phyloP scores from a whole-genome alignment of 2,888 invertebrate genomes.

The Portevinia maculata region DNA sequence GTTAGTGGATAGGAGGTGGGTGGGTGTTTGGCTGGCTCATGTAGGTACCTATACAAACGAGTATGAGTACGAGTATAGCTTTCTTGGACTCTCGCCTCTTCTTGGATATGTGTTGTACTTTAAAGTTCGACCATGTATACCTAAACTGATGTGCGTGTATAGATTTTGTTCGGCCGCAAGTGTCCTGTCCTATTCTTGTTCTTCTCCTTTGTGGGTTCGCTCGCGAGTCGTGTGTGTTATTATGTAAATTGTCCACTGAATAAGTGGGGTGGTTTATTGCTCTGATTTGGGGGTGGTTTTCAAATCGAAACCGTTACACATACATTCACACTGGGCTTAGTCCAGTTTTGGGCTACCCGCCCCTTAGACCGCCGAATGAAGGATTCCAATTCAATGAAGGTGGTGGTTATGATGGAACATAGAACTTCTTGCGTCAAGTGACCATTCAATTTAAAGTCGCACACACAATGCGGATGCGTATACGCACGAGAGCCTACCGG shows the following conservation, averaged over 20 bases:
- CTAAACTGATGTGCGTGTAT: constrained; percentile 44
- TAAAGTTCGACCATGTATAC: constrained; percentile 37
- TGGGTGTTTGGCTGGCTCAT: constrained; percentile 9
- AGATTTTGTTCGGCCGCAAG: constrained; percentile 33
- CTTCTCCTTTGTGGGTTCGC: constrained; percentile 49
- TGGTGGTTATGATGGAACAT: constrained; percentile 10
- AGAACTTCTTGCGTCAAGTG: constrained; percentile 57
- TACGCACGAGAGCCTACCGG: constrained; percentile 58
- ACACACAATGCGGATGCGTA: constrained; percentile 58
- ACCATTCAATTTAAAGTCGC: constrained; percentile 70
- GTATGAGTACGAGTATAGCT: constrained; percentile 38
- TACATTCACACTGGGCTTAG: constrained; percentile 52
- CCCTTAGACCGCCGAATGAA: constrained; percentile 46
- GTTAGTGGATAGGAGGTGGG: constrained; percentile 44
- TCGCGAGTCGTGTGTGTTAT: constrained; percentile 67
- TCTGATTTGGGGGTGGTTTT: constrained; percentile 57
- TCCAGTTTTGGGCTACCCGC: constrained; percentile 62
- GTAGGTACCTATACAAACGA: constrained; percentile 15
- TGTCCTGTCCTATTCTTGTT: constrained; percentile 57
- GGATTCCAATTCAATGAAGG: constrained; percentile 41
- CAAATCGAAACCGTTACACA: constrained; percentile 61
- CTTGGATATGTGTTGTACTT: constrained; percentile 59
- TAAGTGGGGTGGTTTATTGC: constrained; percentile 57
- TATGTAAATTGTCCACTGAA: constrained; percentile 72
- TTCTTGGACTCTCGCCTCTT: constrained; percentile 51